A percentile compares a stretch with the other conserved stretches of the same genome.
Conservation (phyloP, 2,113 vertebrate genomes). For the Ciconia stormi region DNA sequence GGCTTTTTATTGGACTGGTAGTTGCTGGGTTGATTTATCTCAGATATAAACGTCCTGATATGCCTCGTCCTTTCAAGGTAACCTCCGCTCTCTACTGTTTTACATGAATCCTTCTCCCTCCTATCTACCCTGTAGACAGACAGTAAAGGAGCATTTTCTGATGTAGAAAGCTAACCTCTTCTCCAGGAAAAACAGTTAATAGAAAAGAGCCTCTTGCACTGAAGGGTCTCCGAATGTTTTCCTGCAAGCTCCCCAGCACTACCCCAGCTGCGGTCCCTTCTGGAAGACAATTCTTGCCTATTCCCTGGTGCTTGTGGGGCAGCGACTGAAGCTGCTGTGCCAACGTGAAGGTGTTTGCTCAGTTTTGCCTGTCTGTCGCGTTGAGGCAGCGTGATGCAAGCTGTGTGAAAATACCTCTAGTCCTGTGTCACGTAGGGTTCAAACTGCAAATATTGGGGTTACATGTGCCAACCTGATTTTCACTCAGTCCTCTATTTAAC, state of each 20-base stretch:
- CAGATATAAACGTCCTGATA: slow-evolving; percentile 88
- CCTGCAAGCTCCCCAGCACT: neutral
- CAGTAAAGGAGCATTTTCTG: neutral
- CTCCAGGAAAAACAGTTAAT: neutral
- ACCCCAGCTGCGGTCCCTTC: neutral
- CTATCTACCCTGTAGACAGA: neutral
- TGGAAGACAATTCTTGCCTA: neutral
- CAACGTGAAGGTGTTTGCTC: neutral
- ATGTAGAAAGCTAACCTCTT: neutral
- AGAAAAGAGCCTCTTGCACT: neutral
- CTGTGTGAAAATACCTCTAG: neutral
- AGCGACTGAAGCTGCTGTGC: neutral
- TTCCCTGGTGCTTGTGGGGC: neutral
- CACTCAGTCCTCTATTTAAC: neutral
- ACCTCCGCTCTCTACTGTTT: slow-evolving; percentile 55
- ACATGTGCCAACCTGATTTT: neutral
- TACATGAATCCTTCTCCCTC: slow-evolving; percentile 49
- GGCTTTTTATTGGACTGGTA: slow-evolving; percentile 93
- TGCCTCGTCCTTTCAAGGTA: slow-evolving; percentile 97
- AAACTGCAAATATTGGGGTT: neutral
- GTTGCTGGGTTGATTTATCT: slow-evolving; percentile 93
- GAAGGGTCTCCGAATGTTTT: neutral
- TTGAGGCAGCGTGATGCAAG: neutral
- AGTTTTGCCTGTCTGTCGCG: neutral
- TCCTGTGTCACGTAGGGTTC: neutral